Base-by-base conservation (phyloP, 2,888 invertebrate genomes). In the Plutella xylostella region DNA sequence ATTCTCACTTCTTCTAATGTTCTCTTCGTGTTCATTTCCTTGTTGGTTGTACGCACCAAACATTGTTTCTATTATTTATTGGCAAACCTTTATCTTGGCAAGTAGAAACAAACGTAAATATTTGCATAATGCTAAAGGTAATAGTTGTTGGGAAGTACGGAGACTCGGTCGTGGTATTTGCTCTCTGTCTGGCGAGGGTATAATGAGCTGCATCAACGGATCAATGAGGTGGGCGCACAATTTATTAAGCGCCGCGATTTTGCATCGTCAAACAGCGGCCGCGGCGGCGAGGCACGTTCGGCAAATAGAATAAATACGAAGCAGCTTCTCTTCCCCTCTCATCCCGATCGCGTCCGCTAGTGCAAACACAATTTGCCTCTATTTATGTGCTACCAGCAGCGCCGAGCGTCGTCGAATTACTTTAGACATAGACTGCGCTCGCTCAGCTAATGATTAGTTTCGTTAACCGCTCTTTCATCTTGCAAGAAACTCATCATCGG, bases 271-370 rank as follows among this genome's bases (percentile, higher is more conserved):
- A 82, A 78, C 73, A 77, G 71, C 61, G 68, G 57, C 72, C 68
- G 68, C 66, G 66, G 67, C 66, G 63, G 60, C 62, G 70, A 65
- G 62, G 77, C 82, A 82, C 82, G 79, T 80, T 79, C 79, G 59
- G 65, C 71, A 80, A 80, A 82, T 79, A 78, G 72, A 79, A 76
- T 79, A 75, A 80, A 78, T 79, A 77, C 70, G 68, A 60, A 63
- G 64, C 63, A 51, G 55, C 65, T 66, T 41, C 42, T 40, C 63
- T 50, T 43, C 49, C 42, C 46, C 40, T 62, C 57, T 61, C 61
- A 55, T 56, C 59, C 57, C 56, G 62, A 57, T 58, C 61, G 58
- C 52, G 57, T 55, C 65, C 62, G 63, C 65, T 65, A 65, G 57
- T 60, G 63, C 71, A 77, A 80, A 79, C 69, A 75, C 68, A 75